Percentiles rank a stretch among this genome's conserved stretches.
Evolutionary conservation across 1,140 invertebrate genomes (phyloP).

Genomic region (Lutraria rhynchaena): DNA sequence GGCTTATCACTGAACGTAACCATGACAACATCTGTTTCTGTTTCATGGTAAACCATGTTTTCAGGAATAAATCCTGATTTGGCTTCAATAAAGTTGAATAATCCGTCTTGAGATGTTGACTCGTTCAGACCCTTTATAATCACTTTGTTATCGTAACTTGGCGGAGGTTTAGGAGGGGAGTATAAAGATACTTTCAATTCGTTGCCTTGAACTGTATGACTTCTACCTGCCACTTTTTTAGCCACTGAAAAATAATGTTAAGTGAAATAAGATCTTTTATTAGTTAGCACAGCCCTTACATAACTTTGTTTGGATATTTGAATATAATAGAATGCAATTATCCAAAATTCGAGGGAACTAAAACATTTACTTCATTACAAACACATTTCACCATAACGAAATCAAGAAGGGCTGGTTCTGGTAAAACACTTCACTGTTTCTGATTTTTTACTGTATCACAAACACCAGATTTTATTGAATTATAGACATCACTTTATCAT

Average conservation of each 20-base stretch:
- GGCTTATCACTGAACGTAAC: conserved; percentile 12
- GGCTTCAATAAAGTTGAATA: conserved; percentile 42
- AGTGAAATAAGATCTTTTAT: not conserved
- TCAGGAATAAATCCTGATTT: conserved; percentile 11
- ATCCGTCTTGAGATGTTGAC: conserved; percentile 30
- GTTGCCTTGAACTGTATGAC: conserved; percentile 34
- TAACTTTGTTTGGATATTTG: not conserved
- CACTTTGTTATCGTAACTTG: conserved; percentile 18
- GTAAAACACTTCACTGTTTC: no score
- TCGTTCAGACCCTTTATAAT: conserved; percentile 47
- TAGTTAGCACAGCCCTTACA: not conserved
- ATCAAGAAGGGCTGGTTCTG: not conserved
- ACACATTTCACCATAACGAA: not conserved
- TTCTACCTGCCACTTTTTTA: conserved; percentile 5
- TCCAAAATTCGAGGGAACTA: not conserved
- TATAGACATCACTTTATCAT: no score
- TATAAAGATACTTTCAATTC: conserved; percentile 23
- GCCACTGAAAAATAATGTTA: conserved; percentile 34
- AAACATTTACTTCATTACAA: not conserved
- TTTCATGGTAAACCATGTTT: not conserved
- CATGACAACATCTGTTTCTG: conserved; percentile 26
- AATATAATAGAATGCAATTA: not conserved
- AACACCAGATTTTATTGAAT: not conserved
- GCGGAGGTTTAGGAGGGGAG: conserved; percentile 10
- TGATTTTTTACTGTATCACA: no score